Conservation (phyloP, 2,888 invertebrate species). For the Agrochola litura region DNA sequence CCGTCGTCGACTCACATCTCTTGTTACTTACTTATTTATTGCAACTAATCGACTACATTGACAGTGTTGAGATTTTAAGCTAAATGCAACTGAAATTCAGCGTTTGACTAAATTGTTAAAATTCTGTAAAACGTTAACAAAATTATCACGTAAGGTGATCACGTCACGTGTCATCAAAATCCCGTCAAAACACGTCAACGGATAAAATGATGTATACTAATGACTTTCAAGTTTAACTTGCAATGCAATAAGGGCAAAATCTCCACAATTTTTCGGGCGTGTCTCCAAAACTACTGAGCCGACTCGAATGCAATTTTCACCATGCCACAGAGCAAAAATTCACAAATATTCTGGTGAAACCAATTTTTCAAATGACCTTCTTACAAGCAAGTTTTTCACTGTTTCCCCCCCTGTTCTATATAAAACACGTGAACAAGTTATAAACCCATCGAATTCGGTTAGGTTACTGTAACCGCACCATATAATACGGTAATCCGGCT, state of each 20-base stretch:
- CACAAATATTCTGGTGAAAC: not conserved
- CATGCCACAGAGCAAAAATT: not conserved
- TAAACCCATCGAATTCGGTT: slow-evolving; percentile 56
- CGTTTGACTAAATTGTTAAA: not conserved
- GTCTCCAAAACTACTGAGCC: not conserved
- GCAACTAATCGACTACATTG: too few relatives aligned
- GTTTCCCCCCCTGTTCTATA: not conserved
- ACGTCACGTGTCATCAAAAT: not conserved
- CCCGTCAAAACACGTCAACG: too few relatives aligned
- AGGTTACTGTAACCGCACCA: slow-evolving; percentile 38
- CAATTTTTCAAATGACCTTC: not conserved
- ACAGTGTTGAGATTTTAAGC: too few relatives aligned
- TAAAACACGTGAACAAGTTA: slow-evolving; percentile 6
- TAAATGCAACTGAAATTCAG: too few relatives aligned
- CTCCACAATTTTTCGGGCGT: not conserved
- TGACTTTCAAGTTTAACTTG: not conserved
- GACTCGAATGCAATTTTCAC: not conserved
- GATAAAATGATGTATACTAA: not conserved
- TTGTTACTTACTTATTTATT: not conserved
- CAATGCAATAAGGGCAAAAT: not conserved
- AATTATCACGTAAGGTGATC: too few relatives aligned
- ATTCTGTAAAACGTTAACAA: not conserved
- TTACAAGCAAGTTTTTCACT: not conserved
- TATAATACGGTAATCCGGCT: slow-evolving; percentile 56
- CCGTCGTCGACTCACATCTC: too few relatives aligned